Evolutionary conservation across 2,888 invertebrate species (phyloP).

Genomic region (Gryllus longicercus): DNA sequence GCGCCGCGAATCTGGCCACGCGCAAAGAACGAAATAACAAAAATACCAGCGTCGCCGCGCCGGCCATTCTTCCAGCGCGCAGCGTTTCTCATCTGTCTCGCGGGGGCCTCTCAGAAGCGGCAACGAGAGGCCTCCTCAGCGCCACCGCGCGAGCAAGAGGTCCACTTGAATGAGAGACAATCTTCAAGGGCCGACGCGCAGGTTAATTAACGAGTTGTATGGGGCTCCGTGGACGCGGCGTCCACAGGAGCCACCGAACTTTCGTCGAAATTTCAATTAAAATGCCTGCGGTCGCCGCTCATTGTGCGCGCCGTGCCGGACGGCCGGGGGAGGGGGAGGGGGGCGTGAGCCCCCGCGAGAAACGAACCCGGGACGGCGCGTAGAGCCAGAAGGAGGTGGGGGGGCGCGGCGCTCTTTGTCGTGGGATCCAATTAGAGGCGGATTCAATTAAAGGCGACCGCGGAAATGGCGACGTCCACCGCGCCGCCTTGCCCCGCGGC

Average conservation of each 20-base stretch:
- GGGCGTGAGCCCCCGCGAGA: neutral
- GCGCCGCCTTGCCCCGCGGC: too few relatives aligned
- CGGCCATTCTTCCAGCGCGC: too few relatives aligned
- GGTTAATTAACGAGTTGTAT: slow-evolving; percentile 1
- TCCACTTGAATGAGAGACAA: neutral
- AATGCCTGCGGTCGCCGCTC: neutral
- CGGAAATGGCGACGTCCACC: neutral
- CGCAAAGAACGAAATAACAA: too few relatives aligned
- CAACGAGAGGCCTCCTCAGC: too few relatives aligned
- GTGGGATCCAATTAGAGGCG: neutral
- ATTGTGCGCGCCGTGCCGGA: neutral
- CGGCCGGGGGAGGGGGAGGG: neutral
- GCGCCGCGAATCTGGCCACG: too few relatives aligned
- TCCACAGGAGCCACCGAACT: neutral
- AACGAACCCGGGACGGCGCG: slow-evolving; percentile 3
- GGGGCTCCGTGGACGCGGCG: neutral
- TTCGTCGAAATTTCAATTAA: slow-evolving; percentile 17
- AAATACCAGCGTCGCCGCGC: too few relatives aligned
- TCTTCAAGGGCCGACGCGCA: neutral
- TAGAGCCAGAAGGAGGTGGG: neutral
- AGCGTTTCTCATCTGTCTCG: too few relatives aligned
- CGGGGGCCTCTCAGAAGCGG: too few relatives aligned
- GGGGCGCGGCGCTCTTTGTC: neutral
- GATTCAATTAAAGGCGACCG: slow-evolving; percentile 7
- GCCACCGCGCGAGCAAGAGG: neutral